Conservation (phyloP, 2,797 vertebrate genomes). For the Protonibea diacanthus region DNA sequence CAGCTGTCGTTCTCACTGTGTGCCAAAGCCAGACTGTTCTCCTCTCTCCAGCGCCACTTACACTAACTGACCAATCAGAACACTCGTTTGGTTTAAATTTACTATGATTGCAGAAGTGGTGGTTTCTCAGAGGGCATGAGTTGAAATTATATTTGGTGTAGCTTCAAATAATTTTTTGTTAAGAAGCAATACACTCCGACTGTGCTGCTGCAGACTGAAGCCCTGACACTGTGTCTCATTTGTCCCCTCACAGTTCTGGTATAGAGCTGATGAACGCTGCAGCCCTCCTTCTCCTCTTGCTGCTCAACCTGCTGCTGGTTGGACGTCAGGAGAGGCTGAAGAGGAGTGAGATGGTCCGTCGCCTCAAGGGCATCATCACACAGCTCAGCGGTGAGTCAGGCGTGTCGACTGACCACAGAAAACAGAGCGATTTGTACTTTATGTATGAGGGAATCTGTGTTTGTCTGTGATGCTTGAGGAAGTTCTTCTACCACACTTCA, state of each 20-base stretch:
- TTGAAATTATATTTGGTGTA: background rate
- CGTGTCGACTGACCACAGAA: background rate
- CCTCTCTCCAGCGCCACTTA: background rate
- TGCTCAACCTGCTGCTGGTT: conserved; percentile 92
- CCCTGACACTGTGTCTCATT: background rate
- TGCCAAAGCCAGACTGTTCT: background rate
- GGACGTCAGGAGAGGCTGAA: conserved; percentile 92
- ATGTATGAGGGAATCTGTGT: background rate
- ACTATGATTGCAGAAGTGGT: background rate
- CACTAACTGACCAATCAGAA: background rate
- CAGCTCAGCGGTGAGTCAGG: conserved; percentile 90
- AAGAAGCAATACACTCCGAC: background rate
- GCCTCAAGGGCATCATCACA: conserved; percentile 90
- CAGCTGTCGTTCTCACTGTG: conserved; percentile 21
- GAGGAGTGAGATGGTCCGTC: conserved; percentile 91
- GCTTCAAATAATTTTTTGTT: background rate
- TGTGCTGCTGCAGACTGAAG: background rate
- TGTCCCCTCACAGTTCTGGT: conserved; percentile 84
- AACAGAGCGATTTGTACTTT: background rate
- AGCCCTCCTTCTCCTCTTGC: conserved; percentile 91
- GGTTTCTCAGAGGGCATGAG: background rate
- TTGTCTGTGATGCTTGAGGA: background rate
- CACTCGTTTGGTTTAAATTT: background rate
- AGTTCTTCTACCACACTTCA: background rate
- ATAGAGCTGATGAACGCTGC: conserved; percentile 93